phyloP scores from a whole-genome alignment of 1,140 invertebrate genomes.

The Oscheius sp. region DNA sequence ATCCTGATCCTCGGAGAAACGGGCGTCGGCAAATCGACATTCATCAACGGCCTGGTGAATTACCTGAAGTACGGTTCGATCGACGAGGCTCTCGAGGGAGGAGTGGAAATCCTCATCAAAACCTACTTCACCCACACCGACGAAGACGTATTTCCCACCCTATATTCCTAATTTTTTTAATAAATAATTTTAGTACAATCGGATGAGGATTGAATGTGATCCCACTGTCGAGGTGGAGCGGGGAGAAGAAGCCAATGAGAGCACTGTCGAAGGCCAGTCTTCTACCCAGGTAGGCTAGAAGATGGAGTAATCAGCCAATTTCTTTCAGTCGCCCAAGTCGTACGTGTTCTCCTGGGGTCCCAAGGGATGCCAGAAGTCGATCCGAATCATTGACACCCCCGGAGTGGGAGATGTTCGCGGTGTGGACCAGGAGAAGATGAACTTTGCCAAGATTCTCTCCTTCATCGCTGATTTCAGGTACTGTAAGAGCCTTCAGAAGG shows the following conservation, averaged over 20 bases:
- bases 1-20: too few relatives aligned
- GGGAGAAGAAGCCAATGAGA: neutral
- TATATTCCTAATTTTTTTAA: too few relatives aligned
- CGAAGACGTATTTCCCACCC: too few relatives aligned
- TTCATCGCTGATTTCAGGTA: conserved; percentile 9
- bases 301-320: neutral
- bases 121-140: too few relatives aligned
- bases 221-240: neutral
- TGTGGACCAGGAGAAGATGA: conserved; percentile 47
- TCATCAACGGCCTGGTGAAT: too few relatives aligned
- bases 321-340: neutral
- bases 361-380: neutral
- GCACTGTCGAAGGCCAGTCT: neutral
- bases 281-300: neutral
- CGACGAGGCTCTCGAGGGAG: too few relatives aligned
- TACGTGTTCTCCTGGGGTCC: neutral
- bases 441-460: conserved; percentile 47
- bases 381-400: conserved; percentile 54
- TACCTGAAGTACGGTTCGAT: too few relatives aligned
- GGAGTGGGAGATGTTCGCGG: conserved; percentile 57
- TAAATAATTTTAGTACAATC: conserved; percentile 2
- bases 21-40: too few relatives aligned
- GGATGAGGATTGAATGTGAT: neutral
- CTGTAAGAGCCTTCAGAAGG: too few relatives aligned
- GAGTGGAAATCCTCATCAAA: too few relatives aligned